phyloP scores from a whole-genome alignment of 2,888 invertebrate genomes.

The Polydrusus tereticollis region DNA sequence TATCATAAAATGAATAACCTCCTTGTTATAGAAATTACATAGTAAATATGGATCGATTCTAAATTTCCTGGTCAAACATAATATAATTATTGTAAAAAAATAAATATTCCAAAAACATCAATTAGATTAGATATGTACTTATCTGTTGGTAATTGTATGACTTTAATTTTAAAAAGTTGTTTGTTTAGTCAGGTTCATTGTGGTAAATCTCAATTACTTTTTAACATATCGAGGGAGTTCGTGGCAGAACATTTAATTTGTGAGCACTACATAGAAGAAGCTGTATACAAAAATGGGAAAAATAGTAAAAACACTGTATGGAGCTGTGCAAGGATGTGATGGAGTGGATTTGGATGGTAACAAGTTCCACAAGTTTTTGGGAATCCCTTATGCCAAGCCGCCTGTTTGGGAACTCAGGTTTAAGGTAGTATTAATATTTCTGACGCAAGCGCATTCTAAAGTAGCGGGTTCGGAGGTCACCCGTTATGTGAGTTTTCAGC shows the following conservation, averaged over 20 bases:
- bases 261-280: neutral
- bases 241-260: neutral
- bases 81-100: too few species aligned
- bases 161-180: neutral
- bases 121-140: slow-evolving; percentile 8
- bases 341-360: slow-evolving; percentile 33
- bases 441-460: too few species aligned
- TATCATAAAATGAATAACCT: too few species aligned
- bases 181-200: neutral
- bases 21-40: too few species aligned
- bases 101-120: neutral
- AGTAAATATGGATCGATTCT: too few species aligned
- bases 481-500: too few species aligned
- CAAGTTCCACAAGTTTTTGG: slow-evolving; percentile 41
- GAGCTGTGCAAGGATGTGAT: slow-evolving; percentile 26
- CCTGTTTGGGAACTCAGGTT: slow-evolving; percentile 48
- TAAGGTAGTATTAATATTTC: slow-evolving; percentile 33
- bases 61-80: too few species aligned
- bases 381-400: slow-evolving; percentile 50
- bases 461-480: too few species aligned
- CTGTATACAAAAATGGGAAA: slow-evolving; percentile 2
- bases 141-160: neutral
- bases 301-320: slow-evolving; percentile 37
- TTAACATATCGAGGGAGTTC: neutral
- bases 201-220: neutral